phyloP scores from a whole-genome alignment of 2,797 vertebrate species.

The Amazonetta brasiliensis region DNA sequence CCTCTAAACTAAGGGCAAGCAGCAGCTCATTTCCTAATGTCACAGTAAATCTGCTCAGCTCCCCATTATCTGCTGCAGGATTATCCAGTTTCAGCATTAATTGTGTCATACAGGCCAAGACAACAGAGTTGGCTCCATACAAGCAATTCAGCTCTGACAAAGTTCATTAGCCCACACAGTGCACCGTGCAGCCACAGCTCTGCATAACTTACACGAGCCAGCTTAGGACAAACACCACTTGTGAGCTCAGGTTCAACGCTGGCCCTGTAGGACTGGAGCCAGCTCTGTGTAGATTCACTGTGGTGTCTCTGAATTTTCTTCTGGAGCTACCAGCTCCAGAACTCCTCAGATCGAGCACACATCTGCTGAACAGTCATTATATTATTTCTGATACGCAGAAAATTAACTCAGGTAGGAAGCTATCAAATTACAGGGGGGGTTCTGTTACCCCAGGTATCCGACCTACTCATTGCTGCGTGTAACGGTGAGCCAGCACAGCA shows the following conservation, averaged over 20 bases:
- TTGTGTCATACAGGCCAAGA: conserved; percentile 34
- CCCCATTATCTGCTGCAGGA: conserved; percentile 37
- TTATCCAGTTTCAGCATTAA: conserved; percentile 47
- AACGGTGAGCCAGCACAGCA: not conserved
- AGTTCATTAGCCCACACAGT: conserved; percentile 3
- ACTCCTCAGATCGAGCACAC: not conserved
- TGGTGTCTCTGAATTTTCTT: not conserved
- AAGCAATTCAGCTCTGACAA: not conserved
- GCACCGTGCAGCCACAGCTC: not conserved
- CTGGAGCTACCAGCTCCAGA: not conserved
- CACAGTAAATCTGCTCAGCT: conserved; percentile 48
- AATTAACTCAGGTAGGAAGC: not conserved
- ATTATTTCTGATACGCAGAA: conserved; percentile 4
- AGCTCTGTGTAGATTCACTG: not conserved
- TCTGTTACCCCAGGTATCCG: not conserved
- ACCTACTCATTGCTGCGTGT: not conserved
- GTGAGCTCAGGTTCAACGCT: not conserved
- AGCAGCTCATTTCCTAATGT: conserved; percentile 50
- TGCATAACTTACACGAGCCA: not conserved
- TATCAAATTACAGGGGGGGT: not conserved
- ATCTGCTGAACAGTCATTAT: not conserved
- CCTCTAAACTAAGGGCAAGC: conserved; percentile 45
- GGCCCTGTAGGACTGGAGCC: not conserved
- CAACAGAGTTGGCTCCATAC: conserved; percentile 23
- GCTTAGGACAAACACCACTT: not conserved